Evolutionary conservation across 92 coral and sea anemone genomes (phyloP), one percentile per base, ranked within the genome.

Genomic region (Parazoanthus swiftii): DNA sequence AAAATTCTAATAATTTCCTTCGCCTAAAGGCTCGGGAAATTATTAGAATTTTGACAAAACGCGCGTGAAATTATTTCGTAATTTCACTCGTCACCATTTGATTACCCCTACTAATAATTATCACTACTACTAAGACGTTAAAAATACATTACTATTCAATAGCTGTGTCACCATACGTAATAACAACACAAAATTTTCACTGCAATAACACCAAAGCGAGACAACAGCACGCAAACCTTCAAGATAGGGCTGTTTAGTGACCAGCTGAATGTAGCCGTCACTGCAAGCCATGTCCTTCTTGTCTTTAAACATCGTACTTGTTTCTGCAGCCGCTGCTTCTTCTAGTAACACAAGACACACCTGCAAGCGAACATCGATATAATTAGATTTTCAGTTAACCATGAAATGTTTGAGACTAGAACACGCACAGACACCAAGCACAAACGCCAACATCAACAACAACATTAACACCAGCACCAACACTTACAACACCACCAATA

Each of bases 261-360:
- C 77, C 51, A 97, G 98, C 65, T 95, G 98, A 87, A 97, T 91
- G 65, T 89, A 97, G 46, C 99, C 99, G 63, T 95, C 97, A 81
- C 98, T 97, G 83, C 98, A 95, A 11, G 93, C 77, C 90, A 95
- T 89, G 67, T 93, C 94, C 25, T 89, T 94, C 85, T 90, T 93
- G 38, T 97, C 97, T 91, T 95, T 97, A 56, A 97, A 94, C 92
- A 86, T 94, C 66, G 94, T 92, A 79, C 88, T 94, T 23, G 94
- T 77, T 75, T 91, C 89, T 26, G 90, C 98, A 25, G 95, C 93
- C 10, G 71, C 71, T 56, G 86, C 90, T 66, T 97, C 99, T 86
- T 97, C 99, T 59, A 97, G 91, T 43, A 97, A 89, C 35, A 93
- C 93, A 13, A 97, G 92, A 78, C 99, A 97, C 44, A 93, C 97